Percentiles rank a stretch among this genome's conserved stretches.
Conservation (phyloP, 2,797 vertebrate species). For the Dendrocincla fuliginosa region DNA sequence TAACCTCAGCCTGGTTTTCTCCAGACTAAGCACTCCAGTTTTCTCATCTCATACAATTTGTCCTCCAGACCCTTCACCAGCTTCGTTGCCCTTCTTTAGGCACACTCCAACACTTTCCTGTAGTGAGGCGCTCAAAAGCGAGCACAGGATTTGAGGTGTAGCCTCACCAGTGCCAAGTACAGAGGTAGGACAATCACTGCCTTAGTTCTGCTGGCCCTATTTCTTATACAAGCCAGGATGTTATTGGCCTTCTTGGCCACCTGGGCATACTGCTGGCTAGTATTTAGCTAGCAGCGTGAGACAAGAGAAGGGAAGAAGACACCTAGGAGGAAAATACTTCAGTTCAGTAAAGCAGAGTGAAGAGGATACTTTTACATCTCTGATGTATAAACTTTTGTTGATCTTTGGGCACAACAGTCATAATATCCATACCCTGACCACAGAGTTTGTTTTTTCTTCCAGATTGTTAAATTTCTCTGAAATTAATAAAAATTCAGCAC, state of each 20-base stretch:
- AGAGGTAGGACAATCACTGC: background rate
- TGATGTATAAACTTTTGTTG: background rate
- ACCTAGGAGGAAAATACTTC: background rate
- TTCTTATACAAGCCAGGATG: background rate
- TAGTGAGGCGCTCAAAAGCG: background rate
- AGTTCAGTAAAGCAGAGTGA: background rate
- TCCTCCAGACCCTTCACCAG: background rate
- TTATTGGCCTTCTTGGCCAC: background rate
- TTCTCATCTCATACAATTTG: background rate
- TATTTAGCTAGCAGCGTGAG: background rate
- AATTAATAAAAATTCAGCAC: background rate
- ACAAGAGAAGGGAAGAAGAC: background rate
- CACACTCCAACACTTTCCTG: background rate
- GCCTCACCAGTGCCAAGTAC: background rate
- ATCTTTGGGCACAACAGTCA: background rate
- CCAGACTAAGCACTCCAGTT: background rate
- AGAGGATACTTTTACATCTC: background rate
- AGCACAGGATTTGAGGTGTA: background rate
- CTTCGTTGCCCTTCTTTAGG: background rate
- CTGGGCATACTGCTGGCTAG: background rate
- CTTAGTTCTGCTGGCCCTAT: background rate
- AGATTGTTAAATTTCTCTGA: background rate
- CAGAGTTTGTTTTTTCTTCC: background rate
- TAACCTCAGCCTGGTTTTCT: background rate
- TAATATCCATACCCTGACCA: background rate